A percentile compares a stretch with the other conserved stretches of the same genome.
phyloP scores from a whole-genome alignment of 2,113 vertebrate species.

The Axis porcinus region DNA sequence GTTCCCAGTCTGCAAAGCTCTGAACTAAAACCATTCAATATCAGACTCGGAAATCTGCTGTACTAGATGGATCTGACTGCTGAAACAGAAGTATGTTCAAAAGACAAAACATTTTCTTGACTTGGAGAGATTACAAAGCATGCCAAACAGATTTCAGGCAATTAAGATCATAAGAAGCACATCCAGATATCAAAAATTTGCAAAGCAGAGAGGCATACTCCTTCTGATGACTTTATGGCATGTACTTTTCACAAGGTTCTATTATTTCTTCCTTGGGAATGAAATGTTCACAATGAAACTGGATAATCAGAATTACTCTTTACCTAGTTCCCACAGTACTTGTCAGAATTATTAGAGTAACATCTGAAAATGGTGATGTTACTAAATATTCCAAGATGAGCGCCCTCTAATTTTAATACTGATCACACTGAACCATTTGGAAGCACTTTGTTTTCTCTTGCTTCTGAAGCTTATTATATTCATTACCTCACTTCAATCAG shows the following conservation, averaged over 20 bases:
- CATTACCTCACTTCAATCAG: conserved; percentile 4
- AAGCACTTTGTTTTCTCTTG: conserved; percentile 38
- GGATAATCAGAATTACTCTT: conserved; percentile 5
- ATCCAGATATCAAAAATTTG: background rate
- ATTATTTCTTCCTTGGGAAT: background rate
- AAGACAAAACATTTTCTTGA: conserved; percentile 11
- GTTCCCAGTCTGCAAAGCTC: background rate
- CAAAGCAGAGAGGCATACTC: background rate
- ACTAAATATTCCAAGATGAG: conserved; percentile 40
- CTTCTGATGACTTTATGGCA: background rate
- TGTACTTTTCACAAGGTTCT: background rate
- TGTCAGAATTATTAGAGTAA: background rate
- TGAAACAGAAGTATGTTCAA: conserved; percentile 29
- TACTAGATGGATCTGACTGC: background rate
- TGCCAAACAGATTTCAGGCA: background rate
- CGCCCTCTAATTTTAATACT: conserved; percentile 52
- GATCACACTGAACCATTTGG: conserved; percentile 57
- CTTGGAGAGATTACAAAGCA: background rate
- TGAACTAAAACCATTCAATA: background rate
- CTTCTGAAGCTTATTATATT: conserved; percentile 56
- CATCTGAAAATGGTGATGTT: conserved; percentile 58
- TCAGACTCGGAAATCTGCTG: background rate
- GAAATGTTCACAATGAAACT: background rate
- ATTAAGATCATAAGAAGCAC: background rate
- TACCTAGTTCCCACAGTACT: background rate